Conservation (phyloP, 2,113 vertebrate species). For the Benitochromis conjunctus region DNA sequence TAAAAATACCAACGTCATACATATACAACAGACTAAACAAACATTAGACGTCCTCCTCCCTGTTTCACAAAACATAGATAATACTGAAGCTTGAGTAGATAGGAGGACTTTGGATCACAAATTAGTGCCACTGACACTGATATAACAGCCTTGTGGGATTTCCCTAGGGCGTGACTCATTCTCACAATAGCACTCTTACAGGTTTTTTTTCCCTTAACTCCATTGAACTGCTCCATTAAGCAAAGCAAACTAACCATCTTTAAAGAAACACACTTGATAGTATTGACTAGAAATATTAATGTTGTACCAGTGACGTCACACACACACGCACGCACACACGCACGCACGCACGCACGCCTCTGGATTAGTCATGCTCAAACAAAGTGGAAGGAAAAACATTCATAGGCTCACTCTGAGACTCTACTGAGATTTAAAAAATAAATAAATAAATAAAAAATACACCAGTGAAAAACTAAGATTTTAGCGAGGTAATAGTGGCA, state of each 20-base stretch:
- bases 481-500: background rate
- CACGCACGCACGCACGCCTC: background rate
- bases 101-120: background rate
- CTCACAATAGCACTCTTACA: slow-evolving; percentile 6
- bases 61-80: background rate
- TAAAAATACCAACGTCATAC: background rate
- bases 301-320: background rate
- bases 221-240: background rate
- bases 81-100: background rate
- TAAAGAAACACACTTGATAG: background rate
- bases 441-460: too few species aligned
- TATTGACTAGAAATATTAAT: background rate
- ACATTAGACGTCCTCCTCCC: background rate
- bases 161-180: slow-evolving; percentile 26
- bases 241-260: background rate
- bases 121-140: background rate
- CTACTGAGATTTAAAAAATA: background rate
- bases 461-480: background rate
- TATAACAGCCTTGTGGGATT: slow-evolving; percentile 22
- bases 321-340: too few species aligned
- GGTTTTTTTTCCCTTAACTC: background rate
- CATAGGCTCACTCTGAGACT: background rate
- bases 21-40: background rate
- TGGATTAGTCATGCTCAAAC: background rate
- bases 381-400: background rate